These are phyloP conservation scores for Trigoniulus corallinus DNA, from an alignment of 1,140 invertebrate species.

Conservation along the genomic window DNA sequence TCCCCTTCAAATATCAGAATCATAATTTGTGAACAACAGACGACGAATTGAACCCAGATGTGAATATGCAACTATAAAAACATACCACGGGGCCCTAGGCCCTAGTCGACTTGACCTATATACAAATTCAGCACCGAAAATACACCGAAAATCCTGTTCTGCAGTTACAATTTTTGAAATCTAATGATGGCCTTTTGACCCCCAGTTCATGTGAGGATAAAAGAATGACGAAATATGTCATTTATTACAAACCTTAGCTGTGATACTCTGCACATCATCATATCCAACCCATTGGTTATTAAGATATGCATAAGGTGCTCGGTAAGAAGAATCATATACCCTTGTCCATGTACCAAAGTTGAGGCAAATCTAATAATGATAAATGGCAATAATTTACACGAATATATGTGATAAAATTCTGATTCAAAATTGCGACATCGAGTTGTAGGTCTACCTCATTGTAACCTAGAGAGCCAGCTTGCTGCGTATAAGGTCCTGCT, in stretches of 20 bases:
- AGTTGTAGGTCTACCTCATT: conserved; percentile 44
- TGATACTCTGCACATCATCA: conserved; percentile 62
- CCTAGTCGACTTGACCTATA: too few relatives aligned
- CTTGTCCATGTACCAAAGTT: conserved; percentile 56
- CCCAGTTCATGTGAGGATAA: too few relatives aligned
- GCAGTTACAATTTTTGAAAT: too few relatives aligned
- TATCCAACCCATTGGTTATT: conserved; percentile 77
- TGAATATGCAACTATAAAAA: too few relatives aligned
- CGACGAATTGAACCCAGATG: too few relatives aligned
- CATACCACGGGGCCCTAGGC: too few relatives aligned
- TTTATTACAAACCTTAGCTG: conserved; percentile 40
- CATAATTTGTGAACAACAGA: too few relatives aligned
- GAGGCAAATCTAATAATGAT: conserved; percentile 35
- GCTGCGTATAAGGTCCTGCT: conserved; percentile 58
- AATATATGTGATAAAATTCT: neutral
- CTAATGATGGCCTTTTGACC: too few relatives aligned
- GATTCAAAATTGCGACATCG: neutral
- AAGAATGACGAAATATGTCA: too few relatives aligned
- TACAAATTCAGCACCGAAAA: too few relatives aligned
- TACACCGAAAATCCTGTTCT: too few relatives aligned
- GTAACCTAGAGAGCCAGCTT: conserved; percentile 62
- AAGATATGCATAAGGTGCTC: conserved; percentile 69
- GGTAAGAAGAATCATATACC: conserved; percentile 52
- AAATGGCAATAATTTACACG: conserved; percentile 17
- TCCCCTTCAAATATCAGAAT: too few relatives aligned